Base-by-base conservation (phyloP, 2,888 invertebrate species). In the Phyto melanocephala region DNA sequence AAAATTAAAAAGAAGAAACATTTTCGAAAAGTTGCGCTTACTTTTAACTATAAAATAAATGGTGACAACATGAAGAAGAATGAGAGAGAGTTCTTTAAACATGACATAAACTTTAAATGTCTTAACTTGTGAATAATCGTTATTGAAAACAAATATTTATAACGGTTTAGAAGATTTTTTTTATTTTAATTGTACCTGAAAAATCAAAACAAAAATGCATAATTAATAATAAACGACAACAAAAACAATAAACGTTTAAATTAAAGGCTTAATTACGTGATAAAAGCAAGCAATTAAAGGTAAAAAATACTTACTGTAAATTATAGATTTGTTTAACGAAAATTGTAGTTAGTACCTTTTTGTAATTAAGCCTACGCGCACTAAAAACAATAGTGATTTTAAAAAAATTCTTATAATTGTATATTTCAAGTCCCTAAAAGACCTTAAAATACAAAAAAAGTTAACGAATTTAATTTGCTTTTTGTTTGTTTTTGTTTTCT, bases 111-210 rank as follows among this genome's bases (percentile, higher is more conserved):
- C 6, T 45, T 28, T 52, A 54, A 45, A 42, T 24, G 17, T 77
- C 47, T 42, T 58, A 52, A 40, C 7, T 35, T 20, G 37, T 67
- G 40, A 40, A 10, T 40, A 20, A 45, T 6, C 50, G n/a, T 56
- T 58, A 33, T 62, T 17, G 24, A 56, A 42, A 47, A 63, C 22
- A 72, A 74, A 63, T 13, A 37, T 47, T 17, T 33, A 47, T 47
- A 20, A 47, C 63, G 13, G 45, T 15, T 62, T 35, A 17, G 42
- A 45, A 24, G 52, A 7, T 37, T 17, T 42, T 54, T 63, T 77
- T 58, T 68, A 54, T 22, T 68, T 60, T 70, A 67, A 62, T 52
- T 65, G 79, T 80, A 80, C 79, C 79, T 80, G 79, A 80, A 67
- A 28, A 67, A 74, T 47, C 42, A 63, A 77, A 70, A 37, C 17